Base-by-base conservation (phyloP, 2,113 vertebrate species). In the Engystomops pustulosus region DNA sequence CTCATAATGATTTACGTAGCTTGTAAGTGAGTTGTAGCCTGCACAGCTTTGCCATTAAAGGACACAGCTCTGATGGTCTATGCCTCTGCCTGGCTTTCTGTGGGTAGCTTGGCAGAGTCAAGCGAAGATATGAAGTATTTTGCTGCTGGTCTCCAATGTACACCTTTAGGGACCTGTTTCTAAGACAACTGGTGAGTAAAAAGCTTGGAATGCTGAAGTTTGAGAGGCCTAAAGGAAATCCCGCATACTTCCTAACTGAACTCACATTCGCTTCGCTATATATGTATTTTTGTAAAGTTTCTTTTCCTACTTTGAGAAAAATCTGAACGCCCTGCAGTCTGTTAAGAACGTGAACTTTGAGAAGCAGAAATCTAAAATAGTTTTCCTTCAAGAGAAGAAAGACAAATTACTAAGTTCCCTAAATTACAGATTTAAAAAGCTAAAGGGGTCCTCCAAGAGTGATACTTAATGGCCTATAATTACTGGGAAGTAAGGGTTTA, bases 91-190 rank as follows among this genome's bases (percentile, higher is more conserved):
- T 76, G 71, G 44, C 81, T 84, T 32, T 62, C 74, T 84, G 27
- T 55, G 74, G 82, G 82, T 32, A 70, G 74, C 47, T 68, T 69
- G 74, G 62, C 47, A 55, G 60, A 41, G 47, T 69, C 30, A 53
- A 68, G 72, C 27, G 15, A 74, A 70, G 74, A 55, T 27, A 55
- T 70, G 60, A 79, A 85, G 83, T 25, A 44, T 70, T 70, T 70
- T 70, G 74, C 75, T 85, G 74, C 83, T 55, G 74, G 62, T 85
- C 83, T 85, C 83, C 67, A 51, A 23, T 65, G 75, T 79, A 79
- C 83, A 85, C 83, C 83, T 85, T 85, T 79, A 79, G 83, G 83
- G 83, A 85, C 83, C 83, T 70, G 83, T 85, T 85, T 85, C 83
- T 85, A 85, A 85, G 83, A 85, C 83, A 85, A 85, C 83, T 84